These are phyloP conservation scores for Dreissena polymorpha DNA, from an alignment of 1,140 invertebrate genomes.

Conservation along the genomic window DNA sequence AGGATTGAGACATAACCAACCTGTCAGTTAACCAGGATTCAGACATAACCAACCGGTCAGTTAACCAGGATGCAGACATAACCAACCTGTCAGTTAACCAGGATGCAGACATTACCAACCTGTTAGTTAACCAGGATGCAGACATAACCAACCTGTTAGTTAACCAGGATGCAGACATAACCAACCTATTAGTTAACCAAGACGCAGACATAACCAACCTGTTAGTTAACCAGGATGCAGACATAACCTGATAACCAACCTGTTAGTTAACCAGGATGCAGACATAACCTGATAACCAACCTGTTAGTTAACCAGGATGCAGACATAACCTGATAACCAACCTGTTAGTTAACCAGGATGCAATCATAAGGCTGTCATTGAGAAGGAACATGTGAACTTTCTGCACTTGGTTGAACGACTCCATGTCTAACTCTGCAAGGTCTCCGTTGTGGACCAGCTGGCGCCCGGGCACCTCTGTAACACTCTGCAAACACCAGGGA, in stretches of 20 bases:
- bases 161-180: too few species aligned
- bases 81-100: conserved; percentile 82
- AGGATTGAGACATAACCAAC: too few species aligned
- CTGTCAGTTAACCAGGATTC: too few species aligned
- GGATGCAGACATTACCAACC: conserved; percentile 85
- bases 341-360: conserved; percentile 84
- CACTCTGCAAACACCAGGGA: conserved; percentile 82
- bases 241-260: too few species aligned
- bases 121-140: too few species aligned
- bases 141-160: too few species aligned
- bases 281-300: conserved; percentile 21
- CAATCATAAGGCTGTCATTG: conserved; percentile 90
- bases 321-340: conserved; percentile 82
- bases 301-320: conserved; percentile 85
- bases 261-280: too few species aligned
- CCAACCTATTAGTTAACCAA: too few species aligned
- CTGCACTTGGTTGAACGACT: conserved; percentile 92
- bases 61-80: too few species aligned
- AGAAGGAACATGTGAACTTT: conserved; percentile 96
- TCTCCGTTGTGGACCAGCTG: conserved; percentile 93
- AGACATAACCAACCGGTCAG: too few species aligned
- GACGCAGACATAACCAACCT: too few species aligned
- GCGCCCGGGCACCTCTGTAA: conserved; percentile 86
- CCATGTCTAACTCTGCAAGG: conserved; percentile 92
- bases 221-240: too few species aligned